These are phyloP conservation scores for Cyanoliseus patagonus DNA, from an alignment of 2,113 vertebrate species.

Conservation along the genomic window DNA sequence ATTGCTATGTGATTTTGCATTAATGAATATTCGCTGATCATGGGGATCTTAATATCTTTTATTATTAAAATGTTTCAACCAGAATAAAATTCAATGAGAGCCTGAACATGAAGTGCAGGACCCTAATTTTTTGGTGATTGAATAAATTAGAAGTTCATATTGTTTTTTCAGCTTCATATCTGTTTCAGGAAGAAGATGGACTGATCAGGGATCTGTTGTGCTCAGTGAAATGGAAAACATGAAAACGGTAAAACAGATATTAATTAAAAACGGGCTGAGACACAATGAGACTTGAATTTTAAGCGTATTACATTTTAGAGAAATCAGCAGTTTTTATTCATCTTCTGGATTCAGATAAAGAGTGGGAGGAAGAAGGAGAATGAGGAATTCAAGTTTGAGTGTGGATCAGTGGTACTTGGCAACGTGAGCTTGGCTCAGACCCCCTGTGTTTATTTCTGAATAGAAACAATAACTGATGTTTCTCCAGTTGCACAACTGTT, in stretches of 20 bases:
- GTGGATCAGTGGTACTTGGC: background rate
- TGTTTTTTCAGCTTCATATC: background rate
- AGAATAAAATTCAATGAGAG: background rate
- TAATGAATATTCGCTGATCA: background rate
- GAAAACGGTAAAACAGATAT: background rate
- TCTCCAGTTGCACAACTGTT: background rate
- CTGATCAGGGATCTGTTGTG: background rate
- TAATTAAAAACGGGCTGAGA: slow-evolving; percentile 21
- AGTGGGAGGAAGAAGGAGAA: background rate
- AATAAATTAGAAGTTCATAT: background rate
- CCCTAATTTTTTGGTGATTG: background rate
- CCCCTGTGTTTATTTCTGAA: background rate
- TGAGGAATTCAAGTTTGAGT: background rate
- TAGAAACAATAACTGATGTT: background rate
- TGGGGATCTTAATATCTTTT: background rate
- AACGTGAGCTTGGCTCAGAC: background rate
- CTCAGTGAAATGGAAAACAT: slow-evolving; percentile 26
- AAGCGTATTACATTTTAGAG: background rate
- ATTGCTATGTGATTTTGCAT: background rate
- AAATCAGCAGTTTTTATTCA: background rate
- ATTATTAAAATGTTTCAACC: slow-evolving; percentile 1
- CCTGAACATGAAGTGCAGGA: background rate
- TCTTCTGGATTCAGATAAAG: background rate
- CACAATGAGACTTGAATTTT: slow-evolving; percentile 35
- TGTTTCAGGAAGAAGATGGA: background rate